Conservation (phyloP, 1,140 invertebrate genomes). For the Zaprionus vittiger region DNA sequence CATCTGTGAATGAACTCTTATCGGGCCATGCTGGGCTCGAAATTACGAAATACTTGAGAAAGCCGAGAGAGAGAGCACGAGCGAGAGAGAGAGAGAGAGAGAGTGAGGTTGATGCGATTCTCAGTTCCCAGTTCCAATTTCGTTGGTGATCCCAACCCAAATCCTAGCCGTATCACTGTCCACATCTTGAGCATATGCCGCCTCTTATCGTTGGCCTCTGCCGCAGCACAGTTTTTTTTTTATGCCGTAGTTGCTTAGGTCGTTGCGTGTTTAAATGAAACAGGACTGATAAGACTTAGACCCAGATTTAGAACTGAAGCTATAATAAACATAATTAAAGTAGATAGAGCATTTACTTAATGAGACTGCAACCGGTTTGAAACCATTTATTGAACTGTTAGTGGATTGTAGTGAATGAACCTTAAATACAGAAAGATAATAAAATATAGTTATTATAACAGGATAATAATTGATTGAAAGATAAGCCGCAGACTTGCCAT, state of each 20-base stretch:
- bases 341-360: not conserved
- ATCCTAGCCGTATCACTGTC: constrained; percentile 34
- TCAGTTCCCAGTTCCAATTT: not conserved
- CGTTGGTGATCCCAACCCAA: constrained; percentile 8
- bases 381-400: not conserved
- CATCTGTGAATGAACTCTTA: constrained; percentile 81
- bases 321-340: constrained; percentile 11
- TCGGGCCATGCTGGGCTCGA: constrained; percentile 43
- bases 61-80: not conserved
- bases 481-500: too few relatives aligned
- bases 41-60: constrained; percentile 66
- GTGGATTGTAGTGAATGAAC: not conserved
- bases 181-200: constrained; percentile 39
- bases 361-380: not conserved
- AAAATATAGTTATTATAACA: too few relatives aligned
- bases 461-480: too few relatives aligned
- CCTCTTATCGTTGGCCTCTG: constrained; percentile 49
- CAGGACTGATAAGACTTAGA: constrained; percentile 43
- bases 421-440: not conserved
- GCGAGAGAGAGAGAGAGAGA: not conserved
- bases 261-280: constrained; percentile 39
- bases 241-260: constrained; percentile 23
- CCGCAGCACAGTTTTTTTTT: constrained; percentile 55
- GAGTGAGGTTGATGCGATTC: not conserved
- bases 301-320: constrained; percentile 33